These are phyloP conservation scores for Corythoichthys haematopterus DNA, from an alignment of 2,113 vertebrate species.

Conservation along the genomic window DNA sequence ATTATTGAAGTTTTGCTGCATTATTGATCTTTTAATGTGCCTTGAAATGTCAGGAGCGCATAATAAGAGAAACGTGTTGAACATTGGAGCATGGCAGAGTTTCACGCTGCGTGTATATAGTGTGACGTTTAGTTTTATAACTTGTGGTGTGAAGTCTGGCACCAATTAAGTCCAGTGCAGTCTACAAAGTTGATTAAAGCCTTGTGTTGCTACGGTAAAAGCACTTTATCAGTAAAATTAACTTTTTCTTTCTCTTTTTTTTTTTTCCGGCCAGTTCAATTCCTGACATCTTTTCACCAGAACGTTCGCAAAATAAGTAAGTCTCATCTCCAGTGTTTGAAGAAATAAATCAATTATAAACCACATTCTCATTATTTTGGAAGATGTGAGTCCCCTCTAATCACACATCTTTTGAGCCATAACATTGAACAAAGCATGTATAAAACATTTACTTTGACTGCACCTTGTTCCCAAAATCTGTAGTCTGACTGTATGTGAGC, in stretches of 20 bases:
- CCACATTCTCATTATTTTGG: background rate
- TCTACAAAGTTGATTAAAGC: background rate
- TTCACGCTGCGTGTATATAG: background rate
- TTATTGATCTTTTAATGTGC: background rate
- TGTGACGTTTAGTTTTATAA: background rate
- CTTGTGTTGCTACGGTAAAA: background rate
- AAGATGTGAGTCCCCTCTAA: background rate
- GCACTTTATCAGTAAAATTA: background rate
- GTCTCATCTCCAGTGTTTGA: conserved; percentile 22
- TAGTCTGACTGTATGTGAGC: background rate
- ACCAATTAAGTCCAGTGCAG: background rate
- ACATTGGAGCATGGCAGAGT: background rate
- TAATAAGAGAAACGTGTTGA: background rate
- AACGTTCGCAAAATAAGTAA: conserved; percentile 46
- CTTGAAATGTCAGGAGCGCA: background rate
- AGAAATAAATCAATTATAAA: conserved; percentile 1
- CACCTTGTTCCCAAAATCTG: background rate
- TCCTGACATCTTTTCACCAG: conserved; percentile 63
- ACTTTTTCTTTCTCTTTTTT: background rate
- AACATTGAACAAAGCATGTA: background rate
- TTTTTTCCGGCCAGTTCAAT: conserved; percentile 46
- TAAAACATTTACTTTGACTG: background rate
- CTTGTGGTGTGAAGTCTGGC: background rate
- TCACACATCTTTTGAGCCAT: background rate
- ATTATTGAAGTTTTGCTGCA: too few species aligned